Evolutionary conservation across 2,888 invertebrate genomes (phyloP), one percentile per base, ranked within the genome.

Genomic region (Eupeodes latifasciatus): DNA sequence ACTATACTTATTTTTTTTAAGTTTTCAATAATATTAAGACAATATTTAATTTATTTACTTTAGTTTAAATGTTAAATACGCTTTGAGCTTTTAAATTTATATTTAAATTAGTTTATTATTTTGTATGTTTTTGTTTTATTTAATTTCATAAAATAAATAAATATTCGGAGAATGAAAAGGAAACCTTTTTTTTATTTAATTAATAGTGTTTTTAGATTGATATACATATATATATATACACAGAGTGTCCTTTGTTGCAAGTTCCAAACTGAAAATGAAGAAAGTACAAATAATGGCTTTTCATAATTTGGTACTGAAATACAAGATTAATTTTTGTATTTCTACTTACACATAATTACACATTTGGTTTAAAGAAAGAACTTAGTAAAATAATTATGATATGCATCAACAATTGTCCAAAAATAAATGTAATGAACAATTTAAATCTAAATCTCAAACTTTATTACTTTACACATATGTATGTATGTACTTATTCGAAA

Each of bases 131-230:
- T 49, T 27, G 4, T 12, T 66, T 53, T 19, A 19, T 59, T 40
- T 44, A 40, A 11, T n/a, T 81, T 74, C 71, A 64, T 27, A 44
- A 64, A 75, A 75, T 80, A 76, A 77, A 81, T 72, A 47, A 69
- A 51, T 87, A 40, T 59, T 88, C 81, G 78, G 53, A 87, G 74
- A 78, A 53, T 61, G 81, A 27, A 85, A 88, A 88, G 84, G 87
- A 88, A 88, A 88, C 87, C 87, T 76, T 75, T 84, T 74, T 72
- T 81, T 49, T 81, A n/a, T 69, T 75, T 79, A 64, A 69, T 85
- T 67, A 19, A 85, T 59, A 11, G 47, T 47, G 10, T 34, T 9
- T 40, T 40, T 40, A 40, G 9, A 59, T 34, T 34, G 14, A 59
- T 36, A 6, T 67, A 19, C 19, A 19, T 19, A 19, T 19, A 59